A percentile compares a stretch with the other conserved stretches of the same genome.
These are phyloP conservation scores for Oreortyx pictus DNA, from an alignment of 2,797 vertebrate genomes.

Conservation along the genomic window DNA sequence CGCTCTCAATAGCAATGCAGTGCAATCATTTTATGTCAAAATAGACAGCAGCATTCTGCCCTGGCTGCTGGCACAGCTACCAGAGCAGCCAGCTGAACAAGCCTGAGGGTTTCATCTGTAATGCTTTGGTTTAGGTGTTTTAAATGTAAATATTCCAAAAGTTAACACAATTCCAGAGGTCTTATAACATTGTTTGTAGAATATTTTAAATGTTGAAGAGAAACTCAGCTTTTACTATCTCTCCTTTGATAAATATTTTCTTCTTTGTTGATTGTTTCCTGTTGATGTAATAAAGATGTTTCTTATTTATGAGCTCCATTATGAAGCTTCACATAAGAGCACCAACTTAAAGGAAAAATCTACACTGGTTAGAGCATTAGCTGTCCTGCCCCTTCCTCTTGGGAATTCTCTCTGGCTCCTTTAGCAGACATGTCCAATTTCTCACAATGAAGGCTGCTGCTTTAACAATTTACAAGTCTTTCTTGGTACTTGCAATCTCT, in stretches of 20 bases:
- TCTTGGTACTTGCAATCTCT: neutral
- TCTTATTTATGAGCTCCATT: neutral
- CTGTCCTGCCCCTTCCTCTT: neutral
- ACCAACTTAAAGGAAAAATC: neutral
- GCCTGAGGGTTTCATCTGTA: neutral
- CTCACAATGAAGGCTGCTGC: neutral
- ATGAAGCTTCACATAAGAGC: neutral
- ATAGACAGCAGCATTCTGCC: neutral
- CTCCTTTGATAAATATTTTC: neutral
- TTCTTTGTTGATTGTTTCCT: neutral
- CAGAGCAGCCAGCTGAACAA: accelerated
- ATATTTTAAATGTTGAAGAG: neutral
- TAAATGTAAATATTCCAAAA: neutral
- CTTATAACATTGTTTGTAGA: neutral
- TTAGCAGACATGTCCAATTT: neutral
- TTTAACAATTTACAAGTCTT: neutral
- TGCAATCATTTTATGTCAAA: neutral
- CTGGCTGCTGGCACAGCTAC: neutral
- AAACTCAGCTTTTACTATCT: neutral
- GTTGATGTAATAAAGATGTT: neutral
- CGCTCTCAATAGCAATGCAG: neutral
- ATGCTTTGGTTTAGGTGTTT: neutral
- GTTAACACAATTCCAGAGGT: neutral
- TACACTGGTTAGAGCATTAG: neutral
- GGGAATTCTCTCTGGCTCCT: neutral